Evolutionary conservation across 2,888 invertebrate species (phyloP).

Genomic region (Drosophila leonis): DNA sequence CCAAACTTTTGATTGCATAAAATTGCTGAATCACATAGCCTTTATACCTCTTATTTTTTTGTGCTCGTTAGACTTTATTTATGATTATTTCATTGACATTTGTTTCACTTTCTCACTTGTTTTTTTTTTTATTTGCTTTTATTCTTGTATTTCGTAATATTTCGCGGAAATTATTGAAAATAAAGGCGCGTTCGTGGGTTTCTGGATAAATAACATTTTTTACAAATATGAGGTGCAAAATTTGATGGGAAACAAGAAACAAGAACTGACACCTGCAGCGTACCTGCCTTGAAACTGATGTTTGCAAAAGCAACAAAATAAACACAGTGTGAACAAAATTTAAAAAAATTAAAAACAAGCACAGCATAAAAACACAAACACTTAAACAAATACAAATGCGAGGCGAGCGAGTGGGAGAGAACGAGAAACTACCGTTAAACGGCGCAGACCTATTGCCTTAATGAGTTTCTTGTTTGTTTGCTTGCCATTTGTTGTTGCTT

Average conservation of each 20-base stretch:
- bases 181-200: conserved; percentile 45
- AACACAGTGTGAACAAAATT: conserved; percentile 36
- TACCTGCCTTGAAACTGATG: conserved; percentile 42
- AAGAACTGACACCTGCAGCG: conserved; percentile 60
- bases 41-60: conserved; percentile 9
- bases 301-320: conserved; percentile 45
- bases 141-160: conserved; percentile 36
- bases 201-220: conserved; percentile 17
- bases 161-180: conserved; percentile 59
- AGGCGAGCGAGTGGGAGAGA: conserved; percentile 19
- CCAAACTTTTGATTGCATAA: conserved; percentile 29
- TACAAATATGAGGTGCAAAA: conserved; percentile 33
- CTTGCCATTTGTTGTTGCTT: conserved; percentile 53
- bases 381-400: conserved; percentile 21
- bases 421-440: conserved; percentile 68
- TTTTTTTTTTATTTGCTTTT: background rate
- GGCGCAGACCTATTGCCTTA: conserved; percentile 50
- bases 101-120: conserved; percentile 37
- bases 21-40: conserved; percentile 57
- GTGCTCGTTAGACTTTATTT: conserved; percentile 28
- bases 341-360: conserved; percentile 32
- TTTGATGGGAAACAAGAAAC: conserved; percentile 30
- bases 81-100: conserved; percentile 34
- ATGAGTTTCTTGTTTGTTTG: conserved; percentile 69
- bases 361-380: conserved; percentile 47